phyloP scores from a whole-genome alignment of 2,888 invertebrate species.

The Amphimallon solstitiale region DNA sequence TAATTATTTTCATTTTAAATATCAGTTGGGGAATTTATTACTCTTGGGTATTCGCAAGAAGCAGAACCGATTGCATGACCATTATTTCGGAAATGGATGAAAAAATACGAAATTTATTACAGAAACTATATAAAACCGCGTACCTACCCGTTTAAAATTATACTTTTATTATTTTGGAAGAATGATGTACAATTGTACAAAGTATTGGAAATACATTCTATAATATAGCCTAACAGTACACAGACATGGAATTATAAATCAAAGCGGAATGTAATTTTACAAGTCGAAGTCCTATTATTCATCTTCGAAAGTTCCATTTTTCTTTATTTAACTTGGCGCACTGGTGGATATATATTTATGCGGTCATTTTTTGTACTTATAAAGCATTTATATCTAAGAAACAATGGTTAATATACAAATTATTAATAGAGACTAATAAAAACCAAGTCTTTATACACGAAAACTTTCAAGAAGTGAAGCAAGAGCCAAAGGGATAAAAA shows the following conservation, averaged over 20 bases:
- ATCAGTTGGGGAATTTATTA: background rate
- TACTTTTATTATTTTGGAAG: constrained; percentile 1
- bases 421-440: too few relatives aligned
- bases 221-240: background rate
- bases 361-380: too few relatives aligned
- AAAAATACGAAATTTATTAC: constrained; percentile 28
- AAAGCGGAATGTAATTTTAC: constrained; percentile 27
- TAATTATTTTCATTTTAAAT: background rate
- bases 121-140: constrained; percentile 26
- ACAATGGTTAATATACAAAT: too few relatives aligned
- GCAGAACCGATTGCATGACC: background rate
- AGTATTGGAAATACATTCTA: background rate
- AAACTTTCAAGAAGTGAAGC: too few relatives aligned
- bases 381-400: too few relatives aligned
- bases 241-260: constrained; percentile 25
- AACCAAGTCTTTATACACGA: too few relatives aligned
- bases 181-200: background rate
- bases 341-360: too few relatives aligned
- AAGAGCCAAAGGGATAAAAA: too few relatives aligned
- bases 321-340: background rate
- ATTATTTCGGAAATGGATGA: constrained; percentile 15
- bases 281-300: constrained; percentile 18
- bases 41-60: background rate
- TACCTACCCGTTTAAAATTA: constrained; percentile 12
- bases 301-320: constrained; percentile 17